Evolutionary conservation across 2,888 invertebrate genomes (phyloP), one percentile per base, ranked within the genome.

Genomic region (Drosophila emarginata): DNA sequence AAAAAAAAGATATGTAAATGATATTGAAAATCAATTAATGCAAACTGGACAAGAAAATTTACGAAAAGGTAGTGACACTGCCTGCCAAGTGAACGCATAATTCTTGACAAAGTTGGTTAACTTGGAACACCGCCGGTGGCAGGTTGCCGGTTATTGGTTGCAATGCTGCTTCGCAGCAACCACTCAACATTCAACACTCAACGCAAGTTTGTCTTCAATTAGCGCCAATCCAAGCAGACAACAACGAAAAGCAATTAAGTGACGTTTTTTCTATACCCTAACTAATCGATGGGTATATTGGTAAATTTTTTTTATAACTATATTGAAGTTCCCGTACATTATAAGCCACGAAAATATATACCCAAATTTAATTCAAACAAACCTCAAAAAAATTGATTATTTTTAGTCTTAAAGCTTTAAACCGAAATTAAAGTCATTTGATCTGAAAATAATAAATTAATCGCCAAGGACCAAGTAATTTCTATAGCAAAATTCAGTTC

Each of bases 231-330:
- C 77, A 28, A 53, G 74, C 57, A 45, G 45, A 56, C 67, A 88
- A 86, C 88, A 85, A 75, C 88, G 87, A 85, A 85, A 86, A 79
- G 64, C 84, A 85, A 85, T 85, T 85, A 85, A 88, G 79, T 83
- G 79, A 72, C 78, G 74, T 74, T 73, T 37, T 65, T 58, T 18
- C 21, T 45, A 18, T 45, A 45, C 11, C 45, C 45, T 21, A 12
- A 21, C 11, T 4, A 45, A 21, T 6, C 14, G 5, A 11, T 21
- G 45, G 45, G 45, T 21, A 45, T 45, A 32, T 32, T 32, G 32
- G 26, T 26, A 4, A 26, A 23, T 23, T 23, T 26, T 6, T 26
- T 26, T 26, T 26, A 26, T 26, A 26, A 4, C 3, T 26, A 5
- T 26, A 5, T 26, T 2, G 4, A 23, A 23, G 4, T 4, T 23